Conservation (phyloP, 2,797 vertebrate species). For the Amazona ochrocephala region DNA sequence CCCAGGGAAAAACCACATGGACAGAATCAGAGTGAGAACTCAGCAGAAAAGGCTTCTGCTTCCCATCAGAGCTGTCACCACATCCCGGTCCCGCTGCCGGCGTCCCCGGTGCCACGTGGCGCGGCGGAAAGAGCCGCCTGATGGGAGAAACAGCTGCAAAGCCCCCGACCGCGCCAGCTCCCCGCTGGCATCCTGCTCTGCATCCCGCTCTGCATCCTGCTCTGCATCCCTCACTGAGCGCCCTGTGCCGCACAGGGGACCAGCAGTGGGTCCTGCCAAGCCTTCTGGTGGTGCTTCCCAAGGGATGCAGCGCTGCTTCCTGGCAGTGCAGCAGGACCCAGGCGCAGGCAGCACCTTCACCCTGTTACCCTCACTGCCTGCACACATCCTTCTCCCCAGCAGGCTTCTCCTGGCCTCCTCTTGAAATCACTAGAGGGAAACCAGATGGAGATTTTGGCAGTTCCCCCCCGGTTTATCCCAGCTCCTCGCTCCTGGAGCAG, state of each 20-base stretch:
- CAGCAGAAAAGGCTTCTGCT: neutral
- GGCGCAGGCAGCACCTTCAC: neutral
- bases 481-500: neutral
- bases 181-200: rapidly evolving
- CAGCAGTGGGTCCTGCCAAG: neutral
- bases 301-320: neutral
- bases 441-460: conserved; percentile 72
- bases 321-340: rapidly evolving
- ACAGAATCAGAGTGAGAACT: neutral
- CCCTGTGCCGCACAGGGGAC: rapidly evolving
- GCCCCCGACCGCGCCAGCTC: neutral
- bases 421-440: conserved; percentile 31
- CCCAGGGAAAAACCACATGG: neutral
- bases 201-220: neutral
- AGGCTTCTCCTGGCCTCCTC: conserved; percentile 10
- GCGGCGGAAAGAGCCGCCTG: neutral
- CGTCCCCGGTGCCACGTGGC: neutral
- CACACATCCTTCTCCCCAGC: neutral
- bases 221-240: neutral
- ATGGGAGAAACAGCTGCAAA: neutral
- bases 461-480: neutral
- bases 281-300: neutral
- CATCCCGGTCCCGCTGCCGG: neutral
- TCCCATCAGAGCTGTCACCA: conserved; percentile 7
- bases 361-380: neutral